Evolutionary conservation across 2,888 invertebrate species (phyloP).

Genomic region (Falcaria lacertinaria): DNA sequence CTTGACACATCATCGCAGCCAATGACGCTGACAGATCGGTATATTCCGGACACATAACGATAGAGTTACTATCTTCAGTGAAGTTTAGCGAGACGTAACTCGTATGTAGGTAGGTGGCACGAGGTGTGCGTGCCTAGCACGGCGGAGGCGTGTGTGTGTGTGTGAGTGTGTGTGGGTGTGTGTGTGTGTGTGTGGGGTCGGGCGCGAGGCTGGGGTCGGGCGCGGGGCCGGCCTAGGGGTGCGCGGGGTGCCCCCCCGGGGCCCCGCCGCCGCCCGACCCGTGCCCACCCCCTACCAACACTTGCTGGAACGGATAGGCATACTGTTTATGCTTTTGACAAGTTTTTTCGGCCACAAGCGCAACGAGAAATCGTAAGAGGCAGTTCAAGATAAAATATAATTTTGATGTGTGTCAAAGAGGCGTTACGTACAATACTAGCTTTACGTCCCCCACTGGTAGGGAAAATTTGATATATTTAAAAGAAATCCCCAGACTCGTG

Average conservation of each 20-base stretch:
- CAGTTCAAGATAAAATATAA: background rate
- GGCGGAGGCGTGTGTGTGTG: slow-evolving; percentile 22
- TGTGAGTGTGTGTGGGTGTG: slow-evolving; percentile 14
- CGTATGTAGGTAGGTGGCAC: background rate
- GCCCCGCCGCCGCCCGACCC: slow-evolving; percentile 44
- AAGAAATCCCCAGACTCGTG: too few relatives aligned
- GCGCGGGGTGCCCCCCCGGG: slow-evolving; percentile 45
- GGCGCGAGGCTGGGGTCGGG: slow-evolving; percentile 15
- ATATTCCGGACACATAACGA: too few relatives aligned
- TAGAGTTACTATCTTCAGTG: too few relatives aligned
- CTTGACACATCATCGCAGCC: too few relatives aligned
- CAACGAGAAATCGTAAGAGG: background rate
- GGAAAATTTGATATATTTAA: too few relatives aligned
- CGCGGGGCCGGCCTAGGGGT: slow-evolving; percentile 38
- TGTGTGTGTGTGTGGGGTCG: slow-evolving; percentile 14
- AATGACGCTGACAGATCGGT: too few relatives aligned
- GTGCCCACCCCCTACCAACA: slow-evolving; percentile 50
- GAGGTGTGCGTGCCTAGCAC: slow-evolving; percentile 22
- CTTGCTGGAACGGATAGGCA: slow-evolving; percentile 30
- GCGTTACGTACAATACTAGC: too few relatives aligned
- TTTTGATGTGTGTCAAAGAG: background rate
- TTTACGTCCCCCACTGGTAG: too few relatives aligned
- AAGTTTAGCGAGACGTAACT: background rate
- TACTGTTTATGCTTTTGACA: background rate
- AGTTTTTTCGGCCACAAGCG: background rate